phyloP scores from a whole-genome alignment of 2,888 invertebrate species.

The Apomyelois bistriatella region DNA sequence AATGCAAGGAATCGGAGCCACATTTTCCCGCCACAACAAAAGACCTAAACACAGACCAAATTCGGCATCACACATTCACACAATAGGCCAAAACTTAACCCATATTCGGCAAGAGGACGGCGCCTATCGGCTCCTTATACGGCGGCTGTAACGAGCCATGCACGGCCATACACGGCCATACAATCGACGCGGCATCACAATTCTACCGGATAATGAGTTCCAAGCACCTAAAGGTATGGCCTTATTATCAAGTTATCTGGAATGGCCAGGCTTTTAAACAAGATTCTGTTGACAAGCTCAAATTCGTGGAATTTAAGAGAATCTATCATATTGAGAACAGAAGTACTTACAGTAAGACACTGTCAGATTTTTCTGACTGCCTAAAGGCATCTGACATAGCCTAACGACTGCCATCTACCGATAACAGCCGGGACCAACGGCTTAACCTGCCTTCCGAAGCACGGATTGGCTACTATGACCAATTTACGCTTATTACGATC shows the following conservation, averaged over 20 bases:
- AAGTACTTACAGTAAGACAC: too few species aligned
- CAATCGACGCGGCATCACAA: conserved; percentile 25
- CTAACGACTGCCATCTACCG: too few species aligned
- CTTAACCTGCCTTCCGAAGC: too few species aligned
- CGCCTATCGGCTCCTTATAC: conserved; percentile 24
- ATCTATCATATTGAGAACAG: neutral
- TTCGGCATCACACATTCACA: conserved; percentile 2
- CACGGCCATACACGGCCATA: conserved; percentile 27
- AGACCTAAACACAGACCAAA: conserved; percentile 1
- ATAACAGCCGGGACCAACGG: too few species aligned
- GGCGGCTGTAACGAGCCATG: conserved; percentile 28
- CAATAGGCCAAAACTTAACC: neutral
- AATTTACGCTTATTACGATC: too few species aligned
- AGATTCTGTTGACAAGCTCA: neutral
- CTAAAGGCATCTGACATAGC: too few species aligned
- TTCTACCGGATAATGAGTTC: conserved; percentile 10
- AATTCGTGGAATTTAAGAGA: neutral
- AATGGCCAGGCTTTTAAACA: neutral
- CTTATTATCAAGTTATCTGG: conserved; percentile 10
- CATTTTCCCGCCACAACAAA: neutral
- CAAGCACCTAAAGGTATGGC: conserved; percentile 8
- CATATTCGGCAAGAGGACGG: neutral
- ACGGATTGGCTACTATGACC: too few species aligned
- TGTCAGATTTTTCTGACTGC: too few species aligned
- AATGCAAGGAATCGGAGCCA: too few species aligned